Evolutionary conservation across 1,140 invertebrate genomes (phyloP).

Genomic region (Forficula auricularia): DNA sequence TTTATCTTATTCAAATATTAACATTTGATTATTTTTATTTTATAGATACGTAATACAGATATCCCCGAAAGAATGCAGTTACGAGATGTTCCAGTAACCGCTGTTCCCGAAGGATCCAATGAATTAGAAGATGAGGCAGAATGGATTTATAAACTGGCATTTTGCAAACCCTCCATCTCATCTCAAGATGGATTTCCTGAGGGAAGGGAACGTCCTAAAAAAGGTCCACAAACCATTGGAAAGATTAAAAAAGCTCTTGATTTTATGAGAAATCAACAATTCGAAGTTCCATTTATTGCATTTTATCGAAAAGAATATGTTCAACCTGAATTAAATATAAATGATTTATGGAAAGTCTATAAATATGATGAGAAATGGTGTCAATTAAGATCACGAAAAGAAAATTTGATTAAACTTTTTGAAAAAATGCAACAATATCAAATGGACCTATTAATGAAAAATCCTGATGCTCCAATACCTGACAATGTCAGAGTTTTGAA

Average conservation of each 20-base stretch:
- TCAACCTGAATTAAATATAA: conserved; percentile 81
- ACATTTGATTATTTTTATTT: conserved; percentile 11
- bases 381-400: conserved; percentile 71
- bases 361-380: conserved; percentile 95
- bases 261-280: conserved; percentile 86
- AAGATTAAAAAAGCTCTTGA: conserved; percentile 90
- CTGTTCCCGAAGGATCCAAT: conserved; percentile 62
- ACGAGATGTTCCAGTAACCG: conserved; percentile 59
- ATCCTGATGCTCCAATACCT: conserved; percentile 65
- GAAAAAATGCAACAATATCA: conserved; percentile 88
- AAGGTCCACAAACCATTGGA: conserved; percentile 45
- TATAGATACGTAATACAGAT: conserved; percentile 63
- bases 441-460: conserved; percentile 62
- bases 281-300: conserved; percentile 95
- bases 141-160: conserved; percentile 94
- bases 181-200: conserved; percentile 41
- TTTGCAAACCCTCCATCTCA: conserved; percentile 65
- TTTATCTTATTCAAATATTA: no score
- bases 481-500: conserved; percentile 66
- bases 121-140: conserved; percentile 89
- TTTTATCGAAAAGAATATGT: conserved; percentile 98
- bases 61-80: conserved; percentile 86
- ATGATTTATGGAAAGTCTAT: conserved; percentile 95
- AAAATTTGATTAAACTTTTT: conserved; percentile 63
- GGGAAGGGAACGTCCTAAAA: conserved; percentile 33